phyloP scores from a whole-genome alignment of 2,888 invertebrate genomes.

The Boloria selene region DNA sequence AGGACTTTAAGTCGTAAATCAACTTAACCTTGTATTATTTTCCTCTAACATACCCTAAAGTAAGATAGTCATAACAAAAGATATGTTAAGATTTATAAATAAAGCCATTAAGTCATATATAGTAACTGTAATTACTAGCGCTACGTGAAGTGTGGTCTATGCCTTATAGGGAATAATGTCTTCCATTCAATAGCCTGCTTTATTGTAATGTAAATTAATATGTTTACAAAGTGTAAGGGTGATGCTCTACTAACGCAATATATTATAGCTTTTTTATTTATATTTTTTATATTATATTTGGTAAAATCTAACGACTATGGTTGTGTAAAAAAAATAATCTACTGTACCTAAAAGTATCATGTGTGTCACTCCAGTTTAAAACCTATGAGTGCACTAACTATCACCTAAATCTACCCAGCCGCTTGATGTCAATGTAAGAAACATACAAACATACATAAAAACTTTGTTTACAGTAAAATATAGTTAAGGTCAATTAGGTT shows the following conservation, averaged over 20 bases:
- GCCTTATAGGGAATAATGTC: conserved; percentile 28
- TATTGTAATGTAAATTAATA: conserved; percentile 29
- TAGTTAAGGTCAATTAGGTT: too few species aligned
- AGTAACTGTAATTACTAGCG: conserved; percentile 9
- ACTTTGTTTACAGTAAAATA: too few species aligned
- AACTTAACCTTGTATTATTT: conserved; percentile 1
- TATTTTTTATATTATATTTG: not conserved
- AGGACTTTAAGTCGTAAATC: not conserved
- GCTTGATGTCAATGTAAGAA: too few species aligned
- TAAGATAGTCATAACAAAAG: conserved; percentile 2
- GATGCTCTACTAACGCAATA: not conserved
- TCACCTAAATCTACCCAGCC: too few species aligned
- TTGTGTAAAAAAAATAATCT: not conserved
- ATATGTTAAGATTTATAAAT: conserved; percentile 17
- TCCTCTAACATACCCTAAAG: conserved; percentile 9
- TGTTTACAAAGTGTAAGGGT: conserved; percentile 25
- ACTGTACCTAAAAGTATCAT: too few species aligned
- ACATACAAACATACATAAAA: too few species aligned
- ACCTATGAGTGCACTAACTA: too few species aligned
- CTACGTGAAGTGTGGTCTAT: conserved; percentile 25
- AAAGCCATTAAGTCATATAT: conserved; percentile 15
- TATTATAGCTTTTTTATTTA: too few species aligned
- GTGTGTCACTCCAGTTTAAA: too few species aligned
- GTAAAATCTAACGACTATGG: not conserved
- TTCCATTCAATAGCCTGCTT: conserved; percentile 17